phyloP scores from a whole-genome alignment of 2,113 vertebrate species.

The Microcebus lehilahytsara region DNA sequence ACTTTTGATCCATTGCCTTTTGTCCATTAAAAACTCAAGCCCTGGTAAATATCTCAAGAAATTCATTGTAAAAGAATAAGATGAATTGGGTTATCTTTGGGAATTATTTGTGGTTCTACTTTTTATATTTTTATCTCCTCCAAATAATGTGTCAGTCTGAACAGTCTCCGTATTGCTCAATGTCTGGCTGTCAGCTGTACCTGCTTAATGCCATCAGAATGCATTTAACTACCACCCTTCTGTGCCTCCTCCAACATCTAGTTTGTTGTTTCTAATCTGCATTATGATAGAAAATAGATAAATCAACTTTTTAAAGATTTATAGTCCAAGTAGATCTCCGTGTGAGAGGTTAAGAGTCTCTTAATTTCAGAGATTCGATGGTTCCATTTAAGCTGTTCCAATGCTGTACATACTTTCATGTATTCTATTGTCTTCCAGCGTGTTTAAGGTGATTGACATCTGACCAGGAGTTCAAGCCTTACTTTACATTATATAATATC shows the following conservation, averaged over 20 bases:
- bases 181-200: not conserved
- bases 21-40: not conserved
- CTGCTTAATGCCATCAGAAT: not conserved
- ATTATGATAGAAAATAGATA: not conserved
- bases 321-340: not conserved
- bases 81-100: not conserved
- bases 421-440: not conserved
- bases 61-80: not conserved
- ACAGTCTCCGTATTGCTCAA: not conserved
- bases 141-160: not conserved
- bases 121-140: not conserved
- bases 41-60: not conserved
- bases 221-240: not conserved
- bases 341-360: not conserved
- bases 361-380: not conserved
- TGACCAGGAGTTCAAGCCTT: not conserved
- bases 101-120: not conserved
- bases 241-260: fast-evolving
- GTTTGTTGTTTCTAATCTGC: not conserved
- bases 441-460: not conserved
- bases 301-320: not conserved
- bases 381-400: not conserved
- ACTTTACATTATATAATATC: no score
- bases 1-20: fast-evolving
- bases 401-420: not conserved